Evolutionary conservation across 2,888 invertebrate species (phyloP).

Genomic region (Smittia sp.): DNA sequence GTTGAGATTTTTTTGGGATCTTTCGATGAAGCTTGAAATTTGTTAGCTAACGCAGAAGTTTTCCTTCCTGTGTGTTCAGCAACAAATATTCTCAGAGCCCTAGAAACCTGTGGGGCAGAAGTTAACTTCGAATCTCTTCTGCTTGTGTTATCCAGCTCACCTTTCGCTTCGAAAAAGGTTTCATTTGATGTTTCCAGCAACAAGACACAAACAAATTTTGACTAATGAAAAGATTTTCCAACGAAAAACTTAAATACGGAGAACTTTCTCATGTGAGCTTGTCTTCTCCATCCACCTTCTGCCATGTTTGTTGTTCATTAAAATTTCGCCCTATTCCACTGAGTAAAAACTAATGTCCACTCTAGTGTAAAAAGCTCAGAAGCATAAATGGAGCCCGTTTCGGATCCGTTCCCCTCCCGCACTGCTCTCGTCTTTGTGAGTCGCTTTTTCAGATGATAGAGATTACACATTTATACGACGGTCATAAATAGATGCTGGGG

Average conservation of each 20-base stretch:
- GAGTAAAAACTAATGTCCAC: slow-evolving; percentile 35
- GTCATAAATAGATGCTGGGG: slow-evolving; percentile 6
- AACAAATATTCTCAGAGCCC: background rate
- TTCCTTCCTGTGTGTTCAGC: no score
- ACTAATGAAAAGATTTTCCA: slow-evolving; percentile 38
- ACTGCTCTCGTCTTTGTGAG: background rate
- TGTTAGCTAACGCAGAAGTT: no score
- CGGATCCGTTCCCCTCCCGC: background rate
- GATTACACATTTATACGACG: slow-evolving; percentile 23
- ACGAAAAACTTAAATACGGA: slow-evolving; percentile 7
- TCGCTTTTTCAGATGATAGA: slow-evolving; percentile 20
- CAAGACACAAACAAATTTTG: slow-evolving; percentile 16
- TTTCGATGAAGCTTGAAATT: no score
- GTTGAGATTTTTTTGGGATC: no score
- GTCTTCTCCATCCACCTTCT: background rate
- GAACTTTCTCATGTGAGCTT: slow-evolving; percentile 29
- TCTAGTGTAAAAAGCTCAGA: slow-evolving; percentile 2
- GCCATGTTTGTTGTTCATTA: slow-evolving; percentile 34
- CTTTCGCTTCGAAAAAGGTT: background rate
- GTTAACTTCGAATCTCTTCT: background rate
- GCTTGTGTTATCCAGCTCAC: background rate
- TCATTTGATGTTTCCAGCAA: slow-evolving; percentile 6
- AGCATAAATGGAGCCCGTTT: background rate
- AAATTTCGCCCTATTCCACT: background rate
- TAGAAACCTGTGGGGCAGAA: background rate